These are phyloP conservation scores for Crocuta crocuta DNA, from an alignment of 2,113 vertebrate genomes.

Conservation along the genomic window DNA sequence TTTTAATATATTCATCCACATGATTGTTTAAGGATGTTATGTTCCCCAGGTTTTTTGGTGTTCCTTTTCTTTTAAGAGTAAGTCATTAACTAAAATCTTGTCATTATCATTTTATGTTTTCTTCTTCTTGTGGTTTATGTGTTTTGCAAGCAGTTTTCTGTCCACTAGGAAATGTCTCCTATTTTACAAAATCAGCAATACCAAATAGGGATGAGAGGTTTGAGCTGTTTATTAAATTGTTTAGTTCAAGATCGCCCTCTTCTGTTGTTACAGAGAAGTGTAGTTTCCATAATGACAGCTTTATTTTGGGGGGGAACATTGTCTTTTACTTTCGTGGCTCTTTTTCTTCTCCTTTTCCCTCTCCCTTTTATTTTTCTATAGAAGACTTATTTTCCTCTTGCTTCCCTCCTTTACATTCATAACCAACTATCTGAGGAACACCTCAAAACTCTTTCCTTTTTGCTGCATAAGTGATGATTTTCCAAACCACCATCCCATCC, in stretches of 20 bases:
- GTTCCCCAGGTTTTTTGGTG: not conserved
- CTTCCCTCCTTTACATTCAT: not conserved
- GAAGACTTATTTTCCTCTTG: not conserved
- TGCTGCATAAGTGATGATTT: not conserved
- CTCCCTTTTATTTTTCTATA: not conserved
- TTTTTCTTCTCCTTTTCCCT: not conserved
- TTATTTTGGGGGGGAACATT: not conserved
- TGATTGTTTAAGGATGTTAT: not conserved
- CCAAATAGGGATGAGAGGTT: not conserved
- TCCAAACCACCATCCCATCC: not conserved
- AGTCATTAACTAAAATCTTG: not conserved
- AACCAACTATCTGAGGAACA: not conserved
- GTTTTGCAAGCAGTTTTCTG: not conserved
- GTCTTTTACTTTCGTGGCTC: not conserved
- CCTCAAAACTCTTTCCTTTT: not conserved
- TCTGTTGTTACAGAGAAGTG: not conserved
- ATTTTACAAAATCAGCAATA: not conserved
- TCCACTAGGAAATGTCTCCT: not conserved
- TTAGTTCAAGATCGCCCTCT: not conserved
- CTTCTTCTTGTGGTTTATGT: not conserved
- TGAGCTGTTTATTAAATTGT: not conserved
- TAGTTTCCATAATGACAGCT: not conserved
- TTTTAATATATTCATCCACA: not conserved
- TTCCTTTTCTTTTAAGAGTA: not conserved
- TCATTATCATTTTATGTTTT: not conserved